Conservation (phyloP, 64 coral and sea anemone species). For the Montipora foliosa region DNA sequence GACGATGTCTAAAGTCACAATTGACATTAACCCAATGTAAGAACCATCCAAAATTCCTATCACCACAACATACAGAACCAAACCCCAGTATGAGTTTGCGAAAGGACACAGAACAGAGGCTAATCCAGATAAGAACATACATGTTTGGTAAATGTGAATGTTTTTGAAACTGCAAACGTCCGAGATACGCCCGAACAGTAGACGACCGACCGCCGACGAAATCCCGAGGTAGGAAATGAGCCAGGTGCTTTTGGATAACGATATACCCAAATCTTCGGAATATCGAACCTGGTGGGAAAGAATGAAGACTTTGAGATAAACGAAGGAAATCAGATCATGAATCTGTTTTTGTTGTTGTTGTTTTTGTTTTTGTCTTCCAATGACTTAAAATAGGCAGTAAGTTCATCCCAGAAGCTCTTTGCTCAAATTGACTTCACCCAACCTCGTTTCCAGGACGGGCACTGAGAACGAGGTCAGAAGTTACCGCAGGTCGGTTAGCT, state of each 20-base stretch:
- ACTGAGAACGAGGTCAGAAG: too few species aligned
- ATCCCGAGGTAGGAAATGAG: conserved; percentile 93
- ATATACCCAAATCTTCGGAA: conserved; percentile 87
- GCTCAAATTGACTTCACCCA: too few species aligned
- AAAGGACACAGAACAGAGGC: conserved; percentile 80
- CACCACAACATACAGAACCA: conserved; percentile 79
- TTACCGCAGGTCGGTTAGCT: too few species aligned
- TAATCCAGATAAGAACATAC: conserved; percentile 84
- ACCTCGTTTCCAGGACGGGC: too few species aligned
- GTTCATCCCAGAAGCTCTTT: too few species aligned
- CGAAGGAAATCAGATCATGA: too few species aligned
- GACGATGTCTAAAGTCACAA: conserved; percentile 87
- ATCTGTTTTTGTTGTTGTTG: too few species aligned
- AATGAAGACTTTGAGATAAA: too few species aligned
- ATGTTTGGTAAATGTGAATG: conserved; percentile 72
- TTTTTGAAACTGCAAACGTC: conserved; percentile 80
- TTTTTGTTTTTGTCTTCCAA: too few species aligned
- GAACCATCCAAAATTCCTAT: conserved; percentile 91
- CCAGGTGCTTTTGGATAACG: conserved; percentile 72
- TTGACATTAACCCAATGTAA: conserved; percentile 94
- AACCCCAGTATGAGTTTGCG: conserved; percentile 64
- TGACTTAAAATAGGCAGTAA: too few species aligned
- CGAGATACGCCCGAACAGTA: conserved; percentile 85
- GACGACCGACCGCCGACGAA: conserved; percentile 83
- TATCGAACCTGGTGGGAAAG: conserved; percentile 61